Conservation (phyloP, 92 coral and sea anemone species). For the Porites evermanni region DNA sequence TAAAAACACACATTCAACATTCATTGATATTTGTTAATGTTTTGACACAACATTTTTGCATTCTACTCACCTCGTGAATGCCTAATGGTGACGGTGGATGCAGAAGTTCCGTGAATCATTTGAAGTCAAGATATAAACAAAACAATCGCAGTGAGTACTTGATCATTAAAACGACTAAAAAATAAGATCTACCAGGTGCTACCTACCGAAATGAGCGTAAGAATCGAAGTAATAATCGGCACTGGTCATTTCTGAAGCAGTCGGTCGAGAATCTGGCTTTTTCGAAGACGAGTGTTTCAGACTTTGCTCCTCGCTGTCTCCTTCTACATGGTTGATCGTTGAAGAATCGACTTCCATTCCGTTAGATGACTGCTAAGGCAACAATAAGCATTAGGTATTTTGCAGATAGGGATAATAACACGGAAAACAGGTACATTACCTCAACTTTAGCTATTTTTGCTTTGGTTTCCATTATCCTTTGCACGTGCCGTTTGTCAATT, state of each 20-base stretch:
- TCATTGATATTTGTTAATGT: background rate
- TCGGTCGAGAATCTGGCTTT: conserved; percentile 43
- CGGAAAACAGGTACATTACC: conserved; percentile 47
- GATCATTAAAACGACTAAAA: background rate
- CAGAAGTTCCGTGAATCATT: background rate
- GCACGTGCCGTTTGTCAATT: conserved; percentile 44
- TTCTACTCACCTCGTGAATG: conserved; percentile 33
- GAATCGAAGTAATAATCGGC: conserved; percentile 99
- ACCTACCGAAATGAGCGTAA: conserved; percentile 97
- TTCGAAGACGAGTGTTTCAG: conserved; percentile 43
- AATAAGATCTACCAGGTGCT: background rate
- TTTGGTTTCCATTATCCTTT: conserved; percentile 67
- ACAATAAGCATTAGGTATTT: conserved; percentile 5
- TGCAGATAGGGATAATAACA: background rate
- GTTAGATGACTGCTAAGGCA: conserved; percentile 63
- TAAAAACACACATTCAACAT: background rate
- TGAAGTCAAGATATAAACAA: conserved; percentile 11
- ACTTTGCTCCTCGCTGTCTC: conserved; percentile 21
- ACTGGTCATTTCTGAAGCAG: conserved; percentile 93
- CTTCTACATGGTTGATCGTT: conserved; percentile 50
- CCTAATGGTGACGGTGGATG: conserved; percentile 4
- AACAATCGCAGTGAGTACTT: background rate
- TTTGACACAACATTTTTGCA: background rate
- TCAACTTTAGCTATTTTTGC: conserved; percentile 91
- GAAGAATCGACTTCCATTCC: conserved; percentile 79